Conservation (phyloP, 2,113 vertebrate genomes). For the Motacilla tschutschensis region DNA sequence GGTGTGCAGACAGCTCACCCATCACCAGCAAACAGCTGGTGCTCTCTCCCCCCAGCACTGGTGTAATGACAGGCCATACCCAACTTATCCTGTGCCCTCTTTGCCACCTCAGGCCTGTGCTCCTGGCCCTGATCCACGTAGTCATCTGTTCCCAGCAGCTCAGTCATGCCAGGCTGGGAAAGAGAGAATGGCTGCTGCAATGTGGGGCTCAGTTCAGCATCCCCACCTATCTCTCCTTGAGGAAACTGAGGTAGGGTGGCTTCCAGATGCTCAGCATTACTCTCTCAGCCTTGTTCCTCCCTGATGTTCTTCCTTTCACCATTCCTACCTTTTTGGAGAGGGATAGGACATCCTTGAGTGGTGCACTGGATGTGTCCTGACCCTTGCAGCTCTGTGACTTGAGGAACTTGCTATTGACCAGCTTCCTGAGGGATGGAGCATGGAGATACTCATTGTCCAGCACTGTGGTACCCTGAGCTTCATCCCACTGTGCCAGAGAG, state of each 20-base stretch:
- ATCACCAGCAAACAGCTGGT: background rate
- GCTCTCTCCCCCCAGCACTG: background rate
- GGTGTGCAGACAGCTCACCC: background rate
- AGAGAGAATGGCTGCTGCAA: background rate
- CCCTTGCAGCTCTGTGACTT: background rate
- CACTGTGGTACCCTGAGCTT: background rate
- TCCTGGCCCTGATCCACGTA: fast-evolving
- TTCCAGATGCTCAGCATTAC: background rate
- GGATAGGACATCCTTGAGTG: fast-evolving
- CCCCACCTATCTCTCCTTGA: background rate
- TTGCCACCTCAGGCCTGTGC: background rate
- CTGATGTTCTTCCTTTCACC: fast-evolving
- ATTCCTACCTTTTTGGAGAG: background rate
- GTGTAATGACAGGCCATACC: background rate
- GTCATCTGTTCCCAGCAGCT: constrained; percentile 62
- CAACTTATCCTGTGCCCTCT: background rate
- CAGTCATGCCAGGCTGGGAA: constrained; percentile 58
- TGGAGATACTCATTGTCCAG: background rate
- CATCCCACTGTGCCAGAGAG: background rate
- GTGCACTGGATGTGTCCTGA: background rate
- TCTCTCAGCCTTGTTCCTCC: fast-evolving
- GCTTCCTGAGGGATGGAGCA: background rate
- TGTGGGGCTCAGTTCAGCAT: background rate
- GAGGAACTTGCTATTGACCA: background rate
- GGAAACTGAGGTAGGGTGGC: background rate